Evolutionary conservation across 2,797 vertebrate species (phyloP).

Genomic region (Galaxias olidus): DNA sequence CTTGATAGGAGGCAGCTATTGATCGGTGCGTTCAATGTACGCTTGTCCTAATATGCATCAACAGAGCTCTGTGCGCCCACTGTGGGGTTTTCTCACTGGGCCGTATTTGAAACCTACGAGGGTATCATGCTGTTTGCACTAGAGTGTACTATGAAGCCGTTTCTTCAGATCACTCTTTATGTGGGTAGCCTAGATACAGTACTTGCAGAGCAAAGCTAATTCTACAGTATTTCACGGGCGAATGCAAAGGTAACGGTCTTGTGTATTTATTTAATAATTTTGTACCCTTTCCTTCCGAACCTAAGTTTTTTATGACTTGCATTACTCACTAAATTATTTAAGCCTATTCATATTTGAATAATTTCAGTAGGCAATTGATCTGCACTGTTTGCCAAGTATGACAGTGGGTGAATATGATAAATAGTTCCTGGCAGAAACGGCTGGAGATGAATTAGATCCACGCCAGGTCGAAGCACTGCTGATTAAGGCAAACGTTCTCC

Average conservation of each 20-base stretch:
- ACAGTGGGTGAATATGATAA: neutral
- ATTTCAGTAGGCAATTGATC: constrained; percentile 5
- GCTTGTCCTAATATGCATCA: constrained; percentile 24
- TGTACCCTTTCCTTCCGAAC: neutral
- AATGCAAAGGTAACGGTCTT: too few relatives aligned
- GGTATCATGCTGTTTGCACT: neutral
- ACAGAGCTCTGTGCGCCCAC: neutral
- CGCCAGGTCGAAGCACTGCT: constrained; percentile 15
- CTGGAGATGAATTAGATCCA: constrained; percentile 11
- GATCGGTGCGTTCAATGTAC: constrained; percentile 6
- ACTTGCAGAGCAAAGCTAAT: neutral
- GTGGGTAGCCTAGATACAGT: neutral
- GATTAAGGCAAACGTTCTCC: constrained; percentile 32
- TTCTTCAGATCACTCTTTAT: neutral
- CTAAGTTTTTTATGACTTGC: neutral
- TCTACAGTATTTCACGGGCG: too few relatives aligned
- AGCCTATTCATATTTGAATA: neutral
- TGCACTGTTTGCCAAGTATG: neutral
- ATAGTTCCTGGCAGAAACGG: constrained; percentile 13
- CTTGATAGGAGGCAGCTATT: constrained; percentile 1
- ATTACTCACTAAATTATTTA: neutral
- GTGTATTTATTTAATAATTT: too few relatives aligned
- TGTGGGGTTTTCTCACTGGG: too few relatives aligned
- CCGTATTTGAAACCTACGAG: too few relatives aligned
- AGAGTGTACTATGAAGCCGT: too few relatives aligned